Conservation (phyloP, 1,140 invertebrate species). For the Bombus picipes region DNA sequence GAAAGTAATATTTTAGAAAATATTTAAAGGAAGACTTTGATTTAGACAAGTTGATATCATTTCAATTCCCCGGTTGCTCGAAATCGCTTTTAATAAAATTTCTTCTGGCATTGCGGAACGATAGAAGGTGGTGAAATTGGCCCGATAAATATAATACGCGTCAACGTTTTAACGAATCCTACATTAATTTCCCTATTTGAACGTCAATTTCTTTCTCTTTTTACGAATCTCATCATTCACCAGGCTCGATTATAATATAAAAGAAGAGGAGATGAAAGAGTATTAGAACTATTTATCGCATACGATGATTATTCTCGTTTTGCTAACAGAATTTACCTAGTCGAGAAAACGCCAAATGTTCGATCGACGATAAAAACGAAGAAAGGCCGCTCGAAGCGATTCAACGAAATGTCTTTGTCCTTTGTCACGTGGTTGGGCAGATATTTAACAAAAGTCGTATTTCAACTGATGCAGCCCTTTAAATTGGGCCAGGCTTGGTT, state of each 20-base stretch:
- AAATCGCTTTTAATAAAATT: not conserved
- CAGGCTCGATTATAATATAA: too few species aligned
- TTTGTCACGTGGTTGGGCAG: not conserved
- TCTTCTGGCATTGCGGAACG: too few species aligned
- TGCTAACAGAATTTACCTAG: not conserved
- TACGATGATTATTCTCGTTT: not conserved
- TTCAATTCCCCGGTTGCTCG: too few species aligned
- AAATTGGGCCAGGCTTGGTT: not conserved
- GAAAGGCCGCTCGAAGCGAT: not conserved
- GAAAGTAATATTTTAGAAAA: not conserved
- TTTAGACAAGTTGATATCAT: not conserved
- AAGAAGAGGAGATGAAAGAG: not conserved
- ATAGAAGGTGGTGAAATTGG: too few species aligned
- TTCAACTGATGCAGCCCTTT: slow-evolving; percentile 36
- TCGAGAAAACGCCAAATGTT: not conserved
- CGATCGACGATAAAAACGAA: too few species aligned
- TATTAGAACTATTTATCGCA: too few species aligned
- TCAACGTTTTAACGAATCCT: too few species aligned
- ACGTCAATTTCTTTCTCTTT: not conserved
- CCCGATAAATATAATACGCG: too few species aligned
- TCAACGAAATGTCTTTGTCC: not conserved
- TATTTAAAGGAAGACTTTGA: not conserved
- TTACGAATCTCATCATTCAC: not conserved
- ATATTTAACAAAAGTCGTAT: slow-evolving; percentile 16
- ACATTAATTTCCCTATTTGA: not conserved